Percentiles rank a stretch among this genome's conserved stretches.
These are phyloP conservation scores for Morelia viridis DNA, from an alignment of 2,797 vertebrate species.

Conservation along the genomic window DNA sequence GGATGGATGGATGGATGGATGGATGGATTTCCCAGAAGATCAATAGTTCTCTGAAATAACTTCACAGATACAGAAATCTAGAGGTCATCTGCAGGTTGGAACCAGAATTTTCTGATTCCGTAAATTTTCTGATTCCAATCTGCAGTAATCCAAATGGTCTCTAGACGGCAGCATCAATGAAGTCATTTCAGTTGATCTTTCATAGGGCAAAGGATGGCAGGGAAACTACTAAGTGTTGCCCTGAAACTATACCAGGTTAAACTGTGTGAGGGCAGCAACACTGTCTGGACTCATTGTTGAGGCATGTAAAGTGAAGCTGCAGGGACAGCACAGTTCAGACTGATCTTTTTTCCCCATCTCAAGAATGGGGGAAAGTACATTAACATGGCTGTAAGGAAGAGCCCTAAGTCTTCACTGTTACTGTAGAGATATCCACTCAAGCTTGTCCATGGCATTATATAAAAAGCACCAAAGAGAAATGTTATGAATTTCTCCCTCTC, in stretches of 20 bases:
- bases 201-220: not conserved
- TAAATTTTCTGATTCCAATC: not conserved
- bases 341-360: not conserved
- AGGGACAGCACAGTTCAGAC: not conserved
- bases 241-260: not conserved
- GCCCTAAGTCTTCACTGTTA: not conserved
- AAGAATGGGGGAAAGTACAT: not conserved
- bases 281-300: not conserved
- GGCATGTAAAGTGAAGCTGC: not conserved
- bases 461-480: not conserved
- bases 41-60: not conserved
- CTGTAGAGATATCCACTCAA: not conserved
- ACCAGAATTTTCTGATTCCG: not conserved
- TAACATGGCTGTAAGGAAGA: not conserved
- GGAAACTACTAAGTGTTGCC: not conserved
- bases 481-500: not conserved
- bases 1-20: too few relatives aligned
- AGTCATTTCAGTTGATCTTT: not conserved
- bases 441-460: not conserved
- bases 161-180: not conserved
- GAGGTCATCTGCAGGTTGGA: not conserved
- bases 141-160: not conserved
- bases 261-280: not conserved
- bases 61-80: not conserved
- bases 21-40: not conserved